phyloP scores from a whole-genome alignment of 2,888 invertebrate species.

The Drosophila diplacantha region DNA sequence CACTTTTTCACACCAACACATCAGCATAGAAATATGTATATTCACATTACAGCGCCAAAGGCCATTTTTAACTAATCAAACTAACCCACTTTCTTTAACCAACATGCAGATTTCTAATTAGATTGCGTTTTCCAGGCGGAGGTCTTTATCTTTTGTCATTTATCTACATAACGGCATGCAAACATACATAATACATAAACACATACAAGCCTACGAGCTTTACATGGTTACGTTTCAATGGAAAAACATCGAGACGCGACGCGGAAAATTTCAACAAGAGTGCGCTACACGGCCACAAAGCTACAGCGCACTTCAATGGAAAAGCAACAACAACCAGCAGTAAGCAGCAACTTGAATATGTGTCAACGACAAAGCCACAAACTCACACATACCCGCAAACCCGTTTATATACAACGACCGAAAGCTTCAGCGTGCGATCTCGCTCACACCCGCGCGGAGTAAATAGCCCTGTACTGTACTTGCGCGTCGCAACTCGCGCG shows the following conservation, averaged over 20 bases:
- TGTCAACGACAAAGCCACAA: conserved; percentile 70
- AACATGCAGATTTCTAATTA: conserved; percentile 58
- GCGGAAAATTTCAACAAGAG: conserved; percentile 57
- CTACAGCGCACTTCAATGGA: conserved; percentile 43
- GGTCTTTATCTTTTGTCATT: conserved; percentile 60
- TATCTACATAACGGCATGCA: conserved; percentile 50
- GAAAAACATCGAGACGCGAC: conserved; percentile 47
- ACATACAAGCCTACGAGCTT: conserved; percentile 29
- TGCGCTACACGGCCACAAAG: conserved; percentile 51
- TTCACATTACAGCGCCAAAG: conserved; percentile 19
- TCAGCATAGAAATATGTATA: conserved; percentile 7
- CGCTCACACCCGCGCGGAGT: conserved; percentile 23
- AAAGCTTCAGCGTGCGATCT: conserved; percentile 53
- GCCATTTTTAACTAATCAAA: conserved; percentile 37
- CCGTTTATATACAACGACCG: conserved; percentile 46
- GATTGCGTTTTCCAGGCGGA: conserved; percentile 47
- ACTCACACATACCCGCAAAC: conserved; percentile 28
- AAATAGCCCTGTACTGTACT: conserved; percentile 52
- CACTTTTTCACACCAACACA: conserved; percentile 49
- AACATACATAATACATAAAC: conserved; percentile 24
- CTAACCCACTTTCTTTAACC: conserved; percentile 33
- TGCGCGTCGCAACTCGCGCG: conserved; percentile 46
- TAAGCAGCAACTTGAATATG: conserved; percentile 62
- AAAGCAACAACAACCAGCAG: conserved; percentile 32
- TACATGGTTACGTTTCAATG: conserved; percentile 55